Evolutionary conservation across 2,888 invertebrate species (phyloP).

Genomic region (Meiosimyza platycephala): DNA sequence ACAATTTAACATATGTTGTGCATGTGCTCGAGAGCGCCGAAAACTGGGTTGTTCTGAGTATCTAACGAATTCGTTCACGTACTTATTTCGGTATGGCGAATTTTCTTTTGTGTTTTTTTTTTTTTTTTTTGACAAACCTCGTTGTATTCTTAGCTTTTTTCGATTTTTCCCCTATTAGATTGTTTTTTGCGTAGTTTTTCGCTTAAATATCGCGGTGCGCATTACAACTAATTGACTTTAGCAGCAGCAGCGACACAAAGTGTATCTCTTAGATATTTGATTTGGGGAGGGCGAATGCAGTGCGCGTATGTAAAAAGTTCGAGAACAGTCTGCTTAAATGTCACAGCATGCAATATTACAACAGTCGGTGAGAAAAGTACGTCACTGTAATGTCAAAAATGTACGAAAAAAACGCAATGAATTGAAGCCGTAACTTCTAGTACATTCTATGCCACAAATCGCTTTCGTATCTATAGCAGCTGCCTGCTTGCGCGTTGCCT

Average conservation of each 20-base stretch:
- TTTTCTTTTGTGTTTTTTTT: not conserved
- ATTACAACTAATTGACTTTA: not conserved
- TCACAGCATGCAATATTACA: slow-evolving; percentile 20
- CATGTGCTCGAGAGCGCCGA: slow-evolving; percentile 22
- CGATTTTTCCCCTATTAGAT: not conserved
- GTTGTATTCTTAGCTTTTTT: not conserved
- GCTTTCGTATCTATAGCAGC: slow-evolving; percentile 7
- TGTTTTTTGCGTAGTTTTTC: not conserved
- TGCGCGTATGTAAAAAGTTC: not conserved
- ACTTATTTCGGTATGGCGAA: not conserved
- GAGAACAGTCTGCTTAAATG: slow-evolving; percentile 21
- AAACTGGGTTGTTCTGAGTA: slow-evolving; percentile 13
- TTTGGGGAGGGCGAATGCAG: too few relatives aligned
- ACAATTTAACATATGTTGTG: slow-evolving; percentile 29
- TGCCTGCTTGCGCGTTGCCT: not conserved
- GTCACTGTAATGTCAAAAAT: not conserved
- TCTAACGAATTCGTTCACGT: slow-evolving; percentile 3
- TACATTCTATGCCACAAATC: slow-evolving; percentile 10
- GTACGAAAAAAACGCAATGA: not conserved
- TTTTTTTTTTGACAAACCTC: not conserved
- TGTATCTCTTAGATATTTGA: too few relatives aligned
- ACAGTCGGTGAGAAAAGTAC: slow-evolving; percentile 4
- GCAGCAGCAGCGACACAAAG: too few relatives aligned
- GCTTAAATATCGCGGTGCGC: not conserved
- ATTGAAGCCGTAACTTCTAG: slow-evolving; percentile 7